phyloP scores from a whole-genome alignment of 2,113 vertebrate species.

The Mesoclemmys tuberculata region DNA sequence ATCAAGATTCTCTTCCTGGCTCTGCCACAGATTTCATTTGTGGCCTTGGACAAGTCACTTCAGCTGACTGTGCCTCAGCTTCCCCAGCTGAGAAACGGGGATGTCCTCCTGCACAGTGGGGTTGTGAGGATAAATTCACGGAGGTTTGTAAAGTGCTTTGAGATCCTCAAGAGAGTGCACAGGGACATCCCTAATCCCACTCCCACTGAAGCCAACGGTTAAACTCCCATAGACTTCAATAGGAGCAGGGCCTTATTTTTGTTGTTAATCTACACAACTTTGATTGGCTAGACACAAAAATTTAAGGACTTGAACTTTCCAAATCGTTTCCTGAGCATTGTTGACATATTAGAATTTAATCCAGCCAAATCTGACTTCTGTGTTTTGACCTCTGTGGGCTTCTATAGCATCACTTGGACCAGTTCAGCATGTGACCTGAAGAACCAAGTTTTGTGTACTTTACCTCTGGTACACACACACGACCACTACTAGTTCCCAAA shows the following conservation, averaged over 20 bases:
- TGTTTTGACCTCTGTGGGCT: neutral
- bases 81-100: neutral
- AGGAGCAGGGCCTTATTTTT: neutral
- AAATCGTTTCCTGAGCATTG: neutral
- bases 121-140: neutral
- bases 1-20: neutral
- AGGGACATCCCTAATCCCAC: neutral
- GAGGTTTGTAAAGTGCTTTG: no score
- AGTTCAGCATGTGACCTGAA: neutral
- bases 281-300: neutral
- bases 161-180: neutral
- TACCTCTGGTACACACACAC: neutral
- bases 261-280: neutral
- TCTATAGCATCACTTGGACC: neutral
- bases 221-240: neutral
- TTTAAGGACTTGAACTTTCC: neutral
- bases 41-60: neutral
- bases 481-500: neutral
- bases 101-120: neutral
- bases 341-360: neutral
- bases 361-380: neutral
- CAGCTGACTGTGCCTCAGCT: neutral
- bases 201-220: neutral
- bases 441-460: neutral
- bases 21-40: neutral